phyloP scores from a whole-genome alignment of 2,888 invertebrate genomes.

The Drosophila hamatofila region DNA sequence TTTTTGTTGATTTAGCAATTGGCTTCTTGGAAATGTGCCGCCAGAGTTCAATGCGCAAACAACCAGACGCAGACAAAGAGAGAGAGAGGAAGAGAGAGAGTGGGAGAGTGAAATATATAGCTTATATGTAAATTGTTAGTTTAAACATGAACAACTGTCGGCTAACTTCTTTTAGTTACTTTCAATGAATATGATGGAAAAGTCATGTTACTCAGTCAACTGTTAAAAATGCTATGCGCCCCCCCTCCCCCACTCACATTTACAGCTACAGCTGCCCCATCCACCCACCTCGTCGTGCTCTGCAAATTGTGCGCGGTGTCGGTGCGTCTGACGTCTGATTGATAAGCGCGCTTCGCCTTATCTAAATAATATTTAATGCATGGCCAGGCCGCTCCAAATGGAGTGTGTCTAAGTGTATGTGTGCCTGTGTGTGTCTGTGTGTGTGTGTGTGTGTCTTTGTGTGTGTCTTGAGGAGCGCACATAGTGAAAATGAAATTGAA shows the following conservation, averaged over 20 bases:
- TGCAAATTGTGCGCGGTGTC: conserved; percentile 57
- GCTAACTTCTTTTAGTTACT: conserved; percentile 31
- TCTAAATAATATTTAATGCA: conserved; percentile 80
- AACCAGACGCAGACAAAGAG: conserved; percentile 8
- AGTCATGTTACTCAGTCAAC: conserved; percentile 66
- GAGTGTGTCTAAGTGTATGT: conserved; percentile 19
- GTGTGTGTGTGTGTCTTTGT: conserved; percentile 1
- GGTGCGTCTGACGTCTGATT: conserved; percentile 73
- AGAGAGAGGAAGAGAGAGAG: conserved; percentile 5
- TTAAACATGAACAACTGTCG: conserved; percentile 42
- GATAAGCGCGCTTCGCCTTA: conserved; percentile 73
- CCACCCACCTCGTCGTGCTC: background rate
- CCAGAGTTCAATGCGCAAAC: conserved; percentile 62
- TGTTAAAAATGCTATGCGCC: conserved; percentile 31
- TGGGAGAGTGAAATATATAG: conserved; percentile 1
- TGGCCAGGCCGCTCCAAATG: conserved; percentile 50
- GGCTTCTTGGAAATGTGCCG: conserved; percentile 75
- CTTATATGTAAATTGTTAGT: conserved; percentile 66
- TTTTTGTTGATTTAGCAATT: conserved; percentile 75
- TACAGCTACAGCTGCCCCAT: background rate
- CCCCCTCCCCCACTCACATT: background rate
- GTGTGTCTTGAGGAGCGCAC: conserved; percentile 9
- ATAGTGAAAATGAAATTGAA: conserved; percentile 76
- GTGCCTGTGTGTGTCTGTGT: conserved; percentile 6
- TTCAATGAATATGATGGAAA: conserved; percentile 76